Base-by-base conservation (phyloP, 2,113 vertebrate species). In the Macroglossus sobrinus region DNA sequence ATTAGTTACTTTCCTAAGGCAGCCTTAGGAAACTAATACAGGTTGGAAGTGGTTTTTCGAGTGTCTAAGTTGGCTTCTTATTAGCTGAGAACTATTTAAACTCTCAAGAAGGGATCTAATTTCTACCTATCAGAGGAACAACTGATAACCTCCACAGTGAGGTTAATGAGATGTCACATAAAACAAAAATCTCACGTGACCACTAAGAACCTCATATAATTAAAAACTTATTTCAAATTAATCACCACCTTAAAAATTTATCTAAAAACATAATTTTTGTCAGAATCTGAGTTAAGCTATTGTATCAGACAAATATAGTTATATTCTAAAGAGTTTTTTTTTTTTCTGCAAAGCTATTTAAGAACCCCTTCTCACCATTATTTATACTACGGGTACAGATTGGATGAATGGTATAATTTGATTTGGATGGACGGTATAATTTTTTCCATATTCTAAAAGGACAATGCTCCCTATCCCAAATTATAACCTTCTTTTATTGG, bases 401-500 rank as follows among this genome's bases (percentile, higher is more conserved):
- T 74, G n/a, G 38, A 90, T 76, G n/a, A 93, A 40, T n/a, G 69
- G 28, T 59, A 57, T 50, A 40, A 45, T 90, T 94, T 88, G 50
- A 50, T 50, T 55, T 74, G n/a, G 38, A 84, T 76, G n/a, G 92
- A 35, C 30, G 69, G 28, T 53, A 57, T 57, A 45, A 45, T 90
- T 94, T 88, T 88, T 85, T 91, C 26, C 40, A 53, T n/a, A 79
- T 91, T 92, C 50, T 72, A 61, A 94, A 91, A 84, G 33, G 45
- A 66, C 11, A 66, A 22, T 78, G 28, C 19, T 55, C 19, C 10
- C 24, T 55, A n/a, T 92, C 45, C 22, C 35, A 96, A 88, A 78
- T 64, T 68, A 45, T 33, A 75, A 2, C 33, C 28, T 71, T 81
- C 30, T 16, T 82, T 91, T 82, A 59, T 86, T 59, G 69, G 63